These are phyloP conservation scores for Drosophila pallidifrons DNA, from an alignment of 1,140 invertebrate species.

Conservation along the genomic window DNA sequence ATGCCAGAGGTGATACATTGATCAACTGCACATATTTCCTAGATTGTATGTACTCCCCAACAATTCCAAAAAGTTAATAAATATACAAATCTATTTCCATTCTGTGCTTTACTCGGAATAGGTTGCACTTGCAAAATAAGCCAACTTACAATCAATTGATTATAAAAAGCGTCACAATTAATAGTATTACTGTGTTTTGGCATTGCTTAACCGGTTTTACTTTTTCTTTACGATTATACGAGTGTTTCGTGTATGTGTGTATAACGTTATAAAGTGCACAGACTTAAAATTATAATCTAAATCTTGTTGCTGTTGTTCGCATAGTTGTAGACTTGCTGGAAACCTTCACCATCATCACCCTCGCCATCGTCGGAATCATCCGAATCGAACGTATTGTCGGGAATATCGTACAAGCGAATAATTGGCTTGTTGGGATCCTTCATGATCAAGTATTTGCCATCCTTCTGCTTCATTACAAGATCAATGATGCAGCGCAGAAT, in stretches of 20 bases:
- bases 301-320: conserved; percentile 73
- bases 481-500: conserved; percentile 99
- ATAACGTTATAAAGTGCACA: conserved; percentile 30
- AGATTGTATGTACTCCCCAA: not conserved
- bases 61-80: conserved; percentile 8
- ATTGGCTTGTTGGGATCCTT: conserved; percentile 99
- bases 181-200: conserved; percentile 37
- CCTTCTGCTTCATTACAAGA: conserved; percentile 98
- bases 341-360: conserved; percentile 89
- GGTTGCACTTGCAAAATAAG: conserved; percentile 35
- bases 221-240: conserved; percentile 36
- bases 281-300: conserved; percentile 49
- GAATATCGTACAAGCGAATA: conserved; percentile 98
- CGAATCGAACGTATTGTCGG: conserved; percentile 99
- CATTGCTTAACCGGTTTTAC: conserved; percentile 66
- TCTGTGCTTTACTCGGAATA: conserved; percentile 64
- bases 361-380: conserved; percentile 95
- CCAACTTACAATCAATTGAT: conserved; percentile 62
- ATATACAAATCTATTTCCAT: conserved; percentile 31
- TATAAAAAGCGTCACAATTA: conserved; percentile 40
- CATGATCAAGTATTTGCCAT: conserved; percentile 99
- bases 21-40: not conserved
- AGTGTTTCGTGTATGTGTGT: conserved; percentile 27
- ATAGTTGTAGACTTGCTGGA: conserved; percentile 83
- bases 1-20: conserved; percentile 38